Conservation (phyloP, 2,797 vertebrate species). For the Australoheros facetus region DNA sequence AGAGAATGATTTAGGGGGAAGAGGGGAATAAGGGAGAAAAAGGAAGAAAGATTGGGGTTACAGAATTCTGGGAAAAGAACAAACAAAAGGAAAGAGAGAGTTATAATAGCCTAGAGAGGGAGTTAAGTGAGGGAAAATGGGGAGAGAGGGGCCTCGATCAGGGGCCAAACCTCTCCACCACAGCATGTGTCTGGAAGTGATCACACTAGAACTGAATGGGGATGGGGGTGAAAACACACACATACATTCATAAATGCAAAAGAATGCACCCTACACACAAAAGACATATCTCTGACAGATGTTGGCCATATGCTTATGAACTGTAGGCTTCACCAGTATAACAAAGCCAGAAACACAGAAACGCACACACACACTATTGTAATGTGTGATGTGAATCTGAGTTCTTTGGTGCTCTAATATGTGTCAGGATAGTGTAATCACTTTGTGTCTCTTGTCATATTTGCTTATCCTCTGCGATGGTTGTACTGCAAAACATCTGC, state of each 20-base stretch:
- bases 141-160: slow-evolving; percentile 41
- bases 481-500: slow-evolving; percentile 27
- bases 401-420: slow-evolving; percentile 17
- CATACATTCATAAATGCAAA: slow-evolving; percentile 34
- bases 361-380: not conserved
- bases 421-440: slow-evolving; percentile 5
- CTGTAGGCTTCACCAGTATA: slow-evolving; percentile 2
- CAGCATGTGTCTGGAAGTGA: slow-evolving; percentile 69
- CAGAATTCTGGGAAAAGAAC: not conserved
- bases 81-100: slow-evolving; percentile 33
- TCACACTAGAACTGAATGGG: slow-evolving; percentile 52
- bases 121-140: slow-evolving; percentile 12
- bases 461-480: not conserved
- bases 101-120: slow-evolving; percentile 25
- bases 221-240: slow-evolving; percentile 23
- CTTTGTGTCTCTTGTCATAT: slow-evolving; percentile 19
- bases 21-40: slow-evolving; percentile 4
- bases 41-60: slow-evolving; percentile 3
- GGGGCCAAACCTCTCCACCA: slow-evolving; percentile 48
- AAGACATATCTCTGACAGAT: slow-evolving; percentile 53
- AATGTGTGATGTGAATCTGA: slow-evolving; percentile 16
- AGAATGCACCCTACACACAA: slow-evolving; percentile 45
- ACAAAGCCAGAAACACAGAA: slow-evolving; percentile 21
- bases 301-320: slow-evolving; percentile 50
- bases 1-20: slow-evolving; percentile 10